Percentiles rank a stretch among this genome's conserved stretches.
phyloP scores from a whole-genome alignment of 2,888 invertebrate genomes.

The Papilio protenor region DNA sequence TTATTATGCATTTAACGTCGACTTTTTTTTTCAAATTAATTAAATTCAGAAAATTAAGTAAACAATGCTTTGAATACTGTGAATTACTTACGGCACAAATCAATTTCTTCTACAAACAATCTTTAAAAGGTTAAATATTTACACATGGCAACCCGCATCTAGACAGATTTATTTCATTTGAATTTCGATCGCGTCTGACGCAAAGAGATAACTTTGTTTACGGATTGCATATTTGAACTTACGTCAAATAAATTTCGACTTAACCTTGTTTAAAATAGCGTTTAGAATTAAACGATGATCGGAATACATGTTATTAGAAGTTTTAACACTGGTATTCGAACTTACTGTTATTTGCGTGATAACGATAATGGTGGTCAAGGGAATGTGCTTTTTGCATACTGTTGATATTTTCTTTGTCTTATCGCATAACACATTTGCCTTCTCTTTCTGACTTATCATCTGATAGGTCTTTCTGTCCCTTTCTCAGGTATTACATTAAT shows the following conservation, averaged over 20 bases:
- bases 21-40: too few species aligned
- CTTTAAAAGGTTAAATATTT: conserved; percentile 6
- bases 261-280: conserved; percentile 20
- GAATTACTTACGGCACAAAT: too few species aligned
- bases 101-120: conserved; percentile 3
- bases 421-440: background rate
- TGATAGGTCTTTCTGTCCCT: background rate
- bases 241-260: conserved; percentile 30
- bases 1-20: too few species aligned
- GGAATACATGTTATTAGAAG: conserved; percentile 1
- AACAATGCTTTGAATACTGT: background rate
- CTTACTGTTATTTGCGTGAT: background rate
- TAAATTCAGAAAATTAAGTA: background rate
- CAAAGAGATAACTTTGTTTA: conserved; percentile 33
- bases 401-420: background rate
- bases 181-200: conserved; percentile 31
- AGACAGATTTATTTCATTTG: conserved; percentile 21
- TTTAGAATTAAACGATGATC: conserved; percentile 7
- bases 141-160: conserved; percentile 28
- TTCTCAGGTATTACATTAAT: background rate
- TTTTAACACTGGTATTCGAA: conserved; percentile 22
- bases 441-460: background rate
- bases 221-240: conserved; percentile 22
- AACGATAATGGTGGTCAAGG: conserved; percentile 2
- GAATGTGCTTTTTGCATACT: background rate